These are phyloP conservation scores for Procambarus virginalis DNA, from an alignment of 1,140 invertebrate genomes.

Conservation along the genomic window DNA sequence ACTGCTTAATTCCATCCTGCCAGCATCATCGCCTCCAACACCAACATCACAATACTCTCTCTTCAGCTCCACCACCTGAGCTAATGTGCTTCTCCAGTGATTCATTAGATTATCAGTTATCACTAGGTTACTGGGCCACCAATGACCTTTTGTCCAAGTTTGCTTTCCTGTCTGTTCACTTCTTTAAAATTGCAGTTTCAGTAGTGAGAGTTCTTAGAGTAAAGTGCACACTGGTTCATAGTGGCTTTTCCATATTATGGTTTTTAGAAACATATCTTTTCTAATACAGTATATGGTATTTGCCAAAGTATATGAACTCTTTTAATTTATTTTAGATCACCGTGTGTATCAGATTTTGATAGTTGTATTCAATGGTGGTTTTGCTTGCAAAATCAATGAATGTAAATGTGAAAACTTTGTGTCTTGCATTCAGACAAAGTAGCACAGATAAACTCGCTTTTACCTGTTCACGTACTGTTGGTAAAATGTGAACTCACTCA, in stretches of 20 bases:
- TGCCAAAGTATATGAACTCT: background rate
- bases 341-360: background rate
- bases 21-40: conserved; percentile 26
- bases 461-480: background rate
- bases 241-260: background rate
- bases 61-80: conserved; percentile 28
- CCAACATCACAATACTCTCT: conserved; percentile 45
- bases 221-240: background rate
- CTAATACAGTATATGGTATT: background rate
- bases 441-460: background rate
- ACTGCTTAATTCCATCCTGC: conserved; percentile 37
- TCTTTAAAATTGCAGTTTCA: background rate
- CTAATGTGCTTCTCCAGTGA: background rate
- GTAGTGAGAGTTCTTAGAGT: background rate
- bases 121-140: background rate
- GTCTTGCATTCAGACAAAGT: background rate
- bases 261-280: background rate
- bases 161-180: background rate
- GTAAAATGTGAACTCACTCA: background rate
- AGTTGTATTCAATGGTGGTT: background rate
- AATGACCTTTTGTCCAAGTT: background rate
- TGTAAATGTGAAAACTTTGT: background rate
- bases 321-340: background rate
- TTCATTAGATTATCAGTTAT: background rate
- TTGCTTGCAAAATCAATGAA: background rate